phyloP scores from a whole-genome alignment of 2,888 invertebrate genomes.

The Rhyacophila evoluta region DNA sequence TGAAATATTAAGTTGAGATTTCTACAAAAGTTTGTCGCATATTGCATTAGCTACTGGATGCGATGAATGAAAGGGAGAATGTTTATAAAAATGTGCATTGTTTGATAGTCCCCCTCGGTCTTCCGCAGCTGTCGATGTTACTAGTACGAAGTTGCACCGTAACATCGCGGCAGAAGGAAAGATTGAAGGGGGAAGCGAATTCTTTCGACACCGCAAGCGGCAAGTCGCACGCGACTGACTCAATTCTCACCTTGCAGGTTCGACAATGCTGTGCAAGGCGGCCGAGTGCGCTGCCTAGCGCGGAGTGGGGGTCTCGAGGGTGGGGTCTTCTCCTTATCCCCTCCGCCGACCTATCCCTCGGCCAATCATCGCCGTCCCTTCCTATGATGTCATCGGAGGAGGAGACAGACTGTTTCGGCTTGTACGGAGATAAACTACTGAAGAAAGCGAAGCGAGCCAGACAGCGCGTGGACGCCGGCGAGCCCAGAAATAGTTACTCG shows the following conservation, averaged over 20 bases:
- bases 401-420: constrained; percentile 94
- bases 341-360: constrained; percentile 76
- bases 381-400: constrained; percentile 97
- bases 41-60: not conserved
- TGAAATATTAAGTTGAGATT: no score
- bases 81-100: not conserved
- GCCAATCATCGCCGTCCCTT: constrained; percentile 86
- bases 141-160: not conserved
- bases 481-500: constrained; percentile 93
- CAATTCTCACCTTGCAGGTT: constrained; percentile 47
- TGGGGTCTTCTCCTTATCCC: constrained; percentile 62
- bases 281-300: constrained; percentile 54
- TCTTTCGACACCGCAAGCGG: constrained; percentile 7
- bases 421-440: constrained; percentile 92
- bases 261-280: constrained; percentile 39
- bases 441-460: constrained; percentile 94
- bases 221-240: constrained; percentile 28
- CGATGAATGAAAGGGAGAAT: not conserved
- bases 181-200: not conserved
- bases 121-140: constrained; percentile 27
- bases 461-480: constrained; percentile 97
- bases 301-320: constrained; percentile 50
- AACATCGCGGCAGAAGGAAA: not conserved
- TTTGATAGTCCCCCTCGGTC: constrained; percentile 18
- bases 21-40: not conserved